A percentile compares a stretch with the other conserved stretches of the same genome.
phyloP scores from a whole-genome alignment of 2,797 vertebrate genomes.

The Synanceia verrucosa region DNA sequence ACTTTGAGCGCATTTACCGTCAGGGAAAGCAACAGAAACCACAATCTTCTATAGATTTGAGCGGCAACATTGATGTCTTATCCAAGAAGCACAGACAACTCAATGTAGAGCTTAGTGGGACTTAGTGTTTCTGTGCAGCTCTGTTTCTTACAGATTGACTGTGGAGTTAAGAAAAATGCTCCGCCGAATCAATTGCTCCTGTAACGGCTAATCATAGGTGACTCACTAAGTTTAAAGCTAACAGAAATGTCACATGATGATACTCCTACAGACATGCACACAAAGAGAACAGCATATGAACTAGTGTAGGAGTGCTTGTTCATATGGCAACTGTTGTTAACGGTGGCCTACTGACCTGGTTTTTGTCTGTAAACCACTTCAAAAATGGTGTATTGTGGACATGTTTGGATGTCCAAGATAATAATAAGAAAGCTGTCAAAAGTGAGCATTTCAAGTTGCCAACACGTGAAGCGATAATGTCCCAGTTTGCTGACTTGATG shows the following conservation, averaged over 20 bases:
- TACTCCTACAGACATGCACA: background rate
- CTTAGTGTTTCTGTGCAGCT: constrained; percentile 3
- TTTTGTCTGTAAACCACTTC: background rate
- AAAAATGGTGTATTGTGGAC: too few relatives aligned
- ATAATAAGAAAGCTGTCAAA: too few relatives aligned
- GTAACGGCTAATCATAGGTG: background rate
- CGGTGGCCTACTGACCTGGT: background rate
- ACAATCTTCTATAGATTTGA: constrained; percentile 12
- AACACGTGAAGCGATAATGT: too few relatives aligned
- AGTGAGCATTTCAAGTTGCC: too few relatives aligned
- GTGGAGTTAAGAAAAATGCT: background rate
- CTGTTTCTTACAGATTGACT: background rate
- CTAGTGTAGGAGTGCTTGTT: background rate
- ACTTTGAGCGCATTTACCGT: constrained; percentile 15
- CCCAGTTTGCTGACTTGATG: too few relatives aligned
- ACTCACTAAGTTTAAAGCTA: constrained; percentile 6
- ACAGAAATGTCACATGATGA: background rate
- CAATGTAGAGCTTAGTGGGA: constrained; percentile 15
- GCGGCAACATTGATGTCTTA: background rate
- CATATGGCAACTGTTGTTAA: background rate
- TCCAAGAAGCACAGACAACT: constrained; percentile 30
- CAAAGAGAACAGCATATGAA: background rate
- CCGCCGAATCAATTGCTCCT: background rate
- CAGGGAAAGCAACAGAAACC: constrained; percentile 7
- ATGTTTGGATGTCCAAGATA: too few relatives aligned